Base-by-base conservation (phyloP, 2,113 vertebrate genomes). In the Ictalurus punctatus region DNA sequence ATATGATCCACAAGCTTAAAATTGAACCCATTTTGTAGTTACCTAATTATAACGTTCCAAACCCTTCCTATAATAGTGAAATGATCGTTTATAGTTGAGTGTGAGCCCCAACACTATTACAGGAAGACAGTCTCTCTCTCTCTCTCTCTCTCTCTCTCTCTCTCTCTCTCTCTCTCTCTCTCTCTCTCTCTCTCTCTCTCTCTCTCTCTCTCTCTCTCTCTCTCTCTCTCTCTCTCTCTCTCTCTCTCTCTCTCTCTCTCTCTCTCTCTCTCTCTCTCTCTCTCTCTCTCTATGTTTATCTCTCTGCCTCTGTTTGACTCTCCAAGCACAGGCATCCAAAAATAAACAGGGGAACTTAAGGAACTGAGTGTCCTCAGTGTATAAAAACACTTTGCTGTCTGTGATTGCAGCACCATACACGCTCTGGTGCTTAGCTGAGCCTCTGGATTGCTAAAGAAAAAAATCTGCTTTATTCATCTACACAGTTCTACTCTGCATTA, bases 391-490 rank as follows among this genome's bases (percentile, higher is more conserved):
- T 17, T 82, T 84, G 78, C 48, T n/a, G 73, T 82, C 56, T 84
- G 89, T 40, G 89, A 93, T 95, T 95, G 92, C 93, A 85, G 94
- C 94, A 95, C 67, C 9, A 40, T 6, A 37, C 69, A 21, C 14
- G 30, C 56, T 79, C 89, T 90, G 91, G 91, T 90, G 91, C 91
- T 92, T 87, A 87, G 79, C 87, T 90, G 83, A 90, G 88, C 73
- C 89, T 56, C 80, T 16, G 21, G 17, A 30, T 83, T 82, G 44
- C 37, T 44, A 44, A 76, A 76, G 76, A 17, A 19, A 58, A 44
- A 34, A 56, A 59, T 59, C 56, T 37, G 87, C 37, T 88, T 74
- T 83, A 83, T 44, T 81, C 30, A 78, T 86, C 74, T 76, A 48
- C 21, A 21, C 25, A 17, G 37, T 81, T 90, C 34, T 80, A 30